A percentile compares a stretch with the other conserved stretches of the same genome.
phyloP scores from a whole-genome alignment of 2,797 vertebrate species.

The Catharus ustulatus region DNA sequence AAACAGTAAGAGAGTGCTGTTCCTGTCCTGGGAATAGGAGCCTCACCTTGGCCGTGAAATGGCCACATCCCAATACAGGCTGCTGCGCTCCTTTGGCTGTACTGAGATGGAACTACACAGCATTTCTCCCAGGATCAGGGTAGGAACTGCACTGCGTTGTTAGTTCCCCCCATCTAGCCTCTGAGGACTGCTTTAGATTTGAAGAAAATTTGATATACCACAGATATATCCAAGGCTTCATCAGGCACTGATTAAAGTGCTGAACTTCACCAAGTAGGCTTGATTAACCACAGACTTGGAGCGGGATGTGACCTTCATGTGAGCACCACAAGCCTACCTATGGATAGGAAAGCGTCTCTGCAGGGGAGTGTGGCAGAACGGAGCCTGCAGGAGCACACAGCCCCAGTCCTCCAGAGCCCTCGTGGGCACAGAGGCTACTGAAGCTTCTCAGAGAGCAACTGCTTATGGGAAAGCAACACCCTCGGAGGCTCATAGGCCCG shows the following conservation, averaged over 20 bases:
- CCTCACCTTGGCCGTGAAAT: neutral
- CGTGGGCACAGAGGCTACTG: neutral
- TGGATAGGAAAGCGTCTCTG: neutral
- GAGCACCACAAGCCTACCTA: neutral
- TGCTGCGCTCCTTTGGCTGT: rapidly evolving
- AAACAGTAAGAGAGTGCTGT: rapidly evolving
- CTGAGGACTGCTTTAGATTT: neutral
- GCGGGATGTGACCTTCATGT: neutral
- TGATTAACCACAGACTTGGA: neutral
- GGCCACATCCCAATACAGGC: neutral
- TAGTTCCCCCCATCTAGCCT: neutral
- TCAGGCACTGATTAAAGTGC: neutral
- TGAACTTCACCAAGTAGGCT: neutral
- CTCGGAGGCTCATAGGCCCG: neutral
- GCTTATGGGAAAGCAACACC: neutral
- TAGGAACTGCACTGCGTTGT: neutral
- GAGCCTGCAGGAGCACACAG: neutral
- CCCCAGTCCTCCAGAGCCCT: neutral
- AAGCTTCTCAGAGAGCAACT: neutral
- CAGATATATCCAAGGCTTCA: neutral
- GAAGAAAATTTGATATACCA: neutral
- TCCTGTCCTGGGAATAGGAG: neutral
- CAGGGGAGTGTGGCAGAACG: neutral
- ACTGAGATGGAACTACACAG: too few species aligned
- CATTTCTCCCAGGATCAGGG: neutral